phyloP scores from a whole-genome alignment of 2,113 vertebrate species.

The Eulemur rufifrons region DNA sequence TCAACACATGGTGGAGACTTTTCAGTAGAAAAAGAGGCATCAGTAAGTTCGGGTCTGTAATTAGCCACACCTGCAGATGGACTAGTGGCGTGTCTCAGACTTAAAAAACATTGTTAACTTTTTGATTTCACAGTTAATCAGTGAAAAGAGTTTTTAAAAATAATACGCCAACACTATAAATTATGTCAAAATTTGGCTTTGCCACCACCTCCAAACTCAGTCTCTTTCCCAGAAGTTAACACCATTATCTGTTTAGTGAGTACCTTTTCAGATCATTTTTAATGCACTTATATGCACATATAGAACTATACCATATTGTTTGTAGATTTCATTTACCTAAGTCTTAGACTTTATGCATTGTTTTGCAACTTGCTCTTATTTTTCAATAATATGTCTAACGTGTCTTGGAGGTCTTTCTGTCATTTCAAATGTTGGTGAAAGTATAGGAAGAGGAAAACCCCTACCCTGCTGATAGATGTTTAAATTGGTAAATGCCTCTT shows the following conservation, averaged over 20 bases:
- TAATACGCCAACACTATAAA: neutral
- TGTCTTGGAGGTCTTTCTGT: neutral
- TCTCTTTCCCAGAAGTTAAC: neutral
- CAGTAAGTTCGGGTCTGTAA: neutral
- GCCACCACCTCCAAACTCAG: neutral
- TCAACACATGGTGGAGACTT: neutral
- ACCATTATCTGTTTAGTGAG: neutral
- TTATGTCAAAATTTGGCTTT: neutral
- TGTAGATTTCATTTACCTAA: neutral
- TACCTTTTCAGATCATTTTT: neutral
- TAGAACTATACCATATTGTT: neutral
- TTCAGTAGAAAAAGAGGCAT: neutral
- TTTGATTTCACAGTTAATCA: constrained; percentile 3
- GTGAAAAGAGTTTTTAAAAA: neutral
- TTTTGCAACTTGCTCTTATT: neutral
- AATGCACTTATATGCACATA: neutral
- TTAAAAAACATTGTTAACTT: neutral
- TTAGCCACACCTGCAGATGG: neutral
- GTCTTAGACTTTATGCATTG: neutral
- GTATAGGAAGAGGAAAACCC: neutral
- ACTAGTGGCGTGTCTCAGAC: neutral
- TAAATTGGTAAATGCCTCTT: neutral
- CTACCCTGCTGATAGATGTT: neutral
- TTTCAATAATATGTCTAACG: neutral
- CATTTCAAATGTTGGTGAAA: neutral